A percentile compares a stretch with the other conserved stretches of the same genome.
These are phyloP conservation scores for Ormyrus nitidulus DNA, from an alignment of 2,888 invertebrate species.

Conservation along the genomic window DNA sequence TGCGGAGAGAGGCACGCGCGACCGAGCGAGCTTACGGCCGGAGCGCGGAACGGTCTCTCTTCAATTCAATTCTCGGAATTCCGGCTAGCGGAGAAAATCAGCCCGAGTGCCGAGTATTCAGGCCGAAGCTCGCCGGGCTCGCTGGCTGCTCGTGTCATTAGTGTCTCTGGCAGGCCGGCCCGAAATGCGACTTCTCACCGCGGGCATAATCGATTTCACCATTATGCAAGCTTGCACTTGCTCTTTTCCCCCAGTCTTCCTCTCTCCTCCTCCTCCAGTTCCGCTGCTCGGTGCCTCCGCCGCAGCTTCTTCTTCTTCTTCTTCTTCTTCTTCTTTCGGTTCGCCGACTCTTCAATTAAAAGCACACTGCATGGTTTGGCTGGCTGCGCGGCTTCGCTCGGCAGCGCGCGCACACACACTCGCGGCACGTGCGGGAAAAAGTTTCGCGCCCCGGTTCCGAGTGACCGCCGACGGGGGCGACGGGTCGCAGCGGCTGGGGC, in stretches of 20 bases:
- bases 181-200: slow-evolving; percentile 8
- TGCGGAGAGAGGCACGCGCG: neutral
- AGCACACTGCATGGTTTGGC: too few relatives aligned
- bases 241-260: neutral
- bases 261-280: neutral
- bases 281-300: neutral
- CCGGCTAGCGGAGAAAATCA: slow-evolving; percentile 5
- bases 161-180: slow-evolving; percentile 7
- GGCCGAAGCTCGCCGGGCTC: neutral
- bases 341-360: neutral
- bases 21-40: too few relatives aligned
- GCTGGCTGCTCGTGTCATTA: slow-evolving; percentile 7
- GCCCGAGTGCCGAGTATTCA: neutral
- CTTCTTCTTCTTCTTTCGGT: too few relatives aligned
- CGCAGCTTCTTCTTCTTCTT: too few relatives aligned
- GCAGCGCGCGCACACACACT: too few relatives aligned
- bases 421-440: too few relatives aligned
- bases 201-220: slow-evolving; percentile 19
- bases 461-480: too few relatives aligned
- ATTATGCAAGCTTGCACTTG: slow-evolving; percentile 1
- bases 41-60: neutral
- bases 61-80: neutral
- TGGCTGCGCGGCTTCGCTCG: too few relatives aligned
- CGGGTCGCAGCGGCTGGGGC: too few relatives aligned
- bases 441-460: too few relatives aligned